These are phyloP conservation scores for Sarcophaga rosellei DNA, from an alignment of 2,888 invertebrate species.

Conservation along the genomic window DNA sequence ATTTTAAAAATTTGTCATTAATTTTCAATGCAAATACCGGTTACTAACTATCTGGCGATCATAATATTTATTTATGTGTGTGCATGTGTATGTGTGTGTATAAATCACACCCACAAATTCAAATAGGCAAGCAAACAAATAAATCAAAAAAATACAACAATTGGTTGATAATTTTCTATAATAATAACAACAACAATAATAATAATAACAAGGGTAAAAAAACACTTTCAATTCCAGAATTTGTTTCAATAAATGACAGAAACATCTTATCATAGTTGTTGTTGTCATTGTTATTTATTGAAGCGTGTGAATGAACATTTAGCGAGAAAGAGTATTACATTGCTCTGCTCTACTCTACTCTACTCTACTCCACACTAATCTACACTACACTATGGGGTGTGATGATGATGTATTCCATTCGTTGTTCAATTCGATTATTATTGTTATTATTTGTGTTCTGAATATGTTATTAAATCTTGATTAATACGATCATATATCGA, in stretches of 20 bases:
- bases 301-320: constrained; percentile 64
- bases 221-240: not conserved
- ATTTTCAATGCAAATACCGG: constrained; percentile 26
- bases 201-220: too few species aligned
- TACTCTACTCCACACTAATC: too few species aligned
- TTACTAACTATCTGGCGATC: constrained; percentile 21
- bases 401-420: too few species aligned
- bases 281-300: constrained; percentile 33
- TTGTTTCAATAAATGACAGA: not conserved
- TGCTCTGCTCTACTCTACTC: not conserved
- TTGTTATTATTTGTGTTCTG: not conserved
- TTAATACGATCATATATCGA: constrained; percentile 14
- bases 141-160: not conserved
- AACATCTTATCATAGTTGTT: not conserved
- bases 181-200: too few species aligned
- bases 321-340: not conserved
- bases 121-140: not conserved
- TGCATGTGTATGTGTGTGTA: not conserved
- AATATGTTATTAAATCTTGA: constrained; percentile 14
- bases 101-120: constrained; percentile 62
- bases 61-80: too few species aligned
- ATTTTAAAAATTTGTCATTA: constrained; percentile 17
- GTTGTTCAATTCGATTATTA: not conserved
- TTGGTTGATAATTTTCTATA: not conserved
- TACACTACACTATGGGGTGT: not conserved